Base-by-base conservation (phyloP, 2,113 vertebrate species). In the Pao palembangensis region DNA sequence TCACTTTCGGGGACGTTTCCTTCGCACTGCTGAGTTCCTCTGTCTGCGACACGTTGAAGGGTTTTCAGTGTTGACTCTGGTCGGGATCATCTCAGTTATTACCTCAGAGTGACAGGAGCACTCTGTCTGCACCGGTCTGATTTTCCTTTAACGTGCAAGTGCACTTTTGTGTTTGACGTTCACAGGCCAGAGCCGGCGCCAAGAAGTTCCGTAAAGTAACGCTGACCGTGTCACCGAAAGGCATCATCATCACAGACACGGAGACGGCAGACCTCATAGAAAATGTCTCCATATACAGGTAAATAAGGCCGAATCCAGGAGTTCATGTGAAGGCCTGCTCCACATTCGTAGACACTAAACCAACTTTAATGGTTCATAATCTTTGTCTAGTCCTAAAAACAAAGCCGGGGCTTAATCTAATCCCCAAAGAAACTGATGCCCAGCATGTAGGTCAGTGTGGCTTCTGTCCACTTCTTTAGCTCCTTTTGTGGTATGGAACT, bases 131-230 rank as follows among this genome's bases (percentile, higher is more conserved):
- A 44, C 51, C 19, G 20, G 38, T 38, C 34, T 38, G 53, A 71
- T 23, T 42, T 56, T 21, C 44, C 62, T 56, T 72, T 52, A 19
- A 20, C 48, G 11, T 58, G 43, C 43, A 44, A 6, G 1, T 17
- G 12, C 44, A 6, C 15, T 58, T 65, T 60, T 18, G 8, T 76
- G 34, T 73, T 58, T 72, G 14, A 21, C 17, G 19, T 64, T 55
- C 47, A 53, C 86, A 96, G 94, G 93, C 94, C 73, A 91, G 90
- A 43, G 92, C 91, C 2, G 85, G 93, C 25, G 88, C 93, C 15
- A 93, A 93, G 84, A 95, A 94, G 88, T 93, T 95, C 71, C 92
- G 89, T 57, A 95, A 95, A 88, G 94, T 96, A 58, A 93, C 93
- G 3, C 71, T 96, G 73, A 94, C 91, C 0, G 91, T 96, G 42